Base-by-base conservation (phyloP, 2,888 invertebrate species). In the Pegoplata infirma region DNA sequence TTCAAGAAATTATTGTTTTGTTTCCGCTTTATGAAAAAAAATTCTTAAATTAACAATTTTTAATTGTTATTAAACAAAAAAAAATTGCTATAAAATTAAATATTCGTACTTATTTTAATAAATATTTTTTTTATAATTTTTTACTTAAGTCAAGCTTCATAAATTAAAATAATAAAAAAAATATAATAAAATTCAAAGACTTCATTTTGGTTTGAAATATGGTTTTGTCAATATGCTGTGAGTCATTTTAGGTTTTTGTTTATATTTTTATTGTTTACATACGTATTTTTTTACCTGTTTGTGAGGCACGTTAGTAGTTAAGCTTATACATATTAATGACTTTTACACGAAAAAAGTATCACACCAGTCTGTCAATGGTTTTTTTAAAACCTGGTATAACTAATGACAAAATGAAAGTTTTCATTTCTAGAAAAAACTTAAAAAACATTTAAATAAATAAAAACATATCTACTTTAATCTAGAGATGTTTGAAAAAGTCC, bases 281-380 rank as follows among this genome's bases (percentile, higher is more conserved):
- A n/a, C 14, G 36, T 53, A n/a, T 66, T 16, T 64, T 66, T 55
- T 40, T n/a, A n/a, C n/a, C n/a, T n/a, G n/a, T n/a, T n/a, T 25
- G 28, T 68, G 21, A 46, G 17, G 6, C 44, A 71, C 49, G 17
- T 66, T 46, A 28, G 40, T 44, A 36, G 63, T 64, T 67, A 72
- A 68, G 63, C 73, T 73, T 66, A 58, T 76, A 55, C 72, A 80
- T 76, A 80, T 58, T 76, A 80, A 80, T 68, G 68, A 64, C 72
- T 80, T 72, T 73, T 55, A 71, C 67, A 55, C 56, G 14, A 76
- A 23, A 36, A 47, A 64, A 55, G 67, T 55, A 46, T 55, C 23
- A 74, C 59, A 53, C 61, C 59, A 40, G 36, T n/a, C 36, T 40
- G 36, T n/a, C 36, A 40, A 40, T 40, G 36, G 4, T 40, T 40